Conservation (phyloP, 1,140 invertebrate species). For the Amphibalanus amphitrite region DNA sequence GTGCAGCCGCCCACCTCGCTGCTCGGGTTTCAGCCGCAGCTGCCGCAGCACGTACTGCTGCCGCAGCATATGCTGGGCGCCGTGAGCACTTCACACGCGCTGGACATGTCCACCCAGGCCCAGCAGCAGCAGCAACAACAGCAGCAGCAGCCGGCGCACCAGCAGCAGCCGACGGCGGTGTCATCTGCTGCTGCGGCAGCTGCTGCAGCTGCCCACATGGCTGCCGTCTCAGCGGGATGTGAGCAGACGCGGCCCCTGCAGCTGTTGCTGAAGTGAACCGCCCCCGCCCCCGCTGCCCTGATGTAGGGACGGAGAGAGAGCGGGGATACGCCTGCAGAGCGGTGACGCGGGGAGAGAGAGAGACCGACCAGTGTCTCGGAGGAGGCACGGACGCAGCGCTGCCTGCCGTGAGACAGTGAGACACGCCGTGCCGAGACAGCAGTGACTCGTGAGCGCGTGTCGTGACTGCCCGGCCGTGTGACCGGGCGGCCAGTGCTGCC, state of each 20-base stretch:
- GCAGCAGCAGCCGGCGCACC: too few species aligned
- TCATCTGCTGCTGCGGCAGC: too few species aligned
- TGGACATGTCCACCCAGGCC: neutral
- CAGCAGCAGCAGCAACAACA: neutral
- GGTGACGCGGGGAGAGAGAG: too few species aligned
- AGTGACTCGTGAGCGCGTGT: neutral
- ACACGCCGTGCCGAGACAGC: neutral
- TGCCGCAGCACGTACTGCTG: neutral
- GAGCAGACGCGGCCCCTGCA: neutral
- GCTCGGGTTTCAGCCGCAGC: neutral
- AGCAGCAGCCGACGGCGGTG: too few species aligned
- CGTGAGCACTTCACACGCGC: neutral
- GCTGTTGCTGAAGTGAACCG: neutral
- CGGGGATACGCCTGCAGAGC: too few species aligned
- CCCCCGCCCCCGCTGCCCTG: too few species aligned
- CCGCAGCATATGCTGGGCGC: neutral
- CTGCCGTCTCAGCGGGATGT: neutral
- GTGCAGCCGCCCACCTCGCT: neutral
- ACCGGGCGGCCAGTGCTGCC: too few species aligned
- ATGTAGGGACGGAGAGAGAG: too few species aligned
- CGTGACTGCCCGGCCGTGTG: neutral
- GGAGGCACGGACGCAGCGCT: too few species aligned
- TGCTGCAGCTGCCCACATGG: neutral
- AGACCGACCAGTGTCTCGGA: too few species aligned
- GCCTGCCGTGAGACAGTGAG: too few species aligned